These are phyloP conservation scores for Coptotermes formosanus DNA, from an alignment of 1,140 invertebrate species.

Conservation along the genomic window DNA sequence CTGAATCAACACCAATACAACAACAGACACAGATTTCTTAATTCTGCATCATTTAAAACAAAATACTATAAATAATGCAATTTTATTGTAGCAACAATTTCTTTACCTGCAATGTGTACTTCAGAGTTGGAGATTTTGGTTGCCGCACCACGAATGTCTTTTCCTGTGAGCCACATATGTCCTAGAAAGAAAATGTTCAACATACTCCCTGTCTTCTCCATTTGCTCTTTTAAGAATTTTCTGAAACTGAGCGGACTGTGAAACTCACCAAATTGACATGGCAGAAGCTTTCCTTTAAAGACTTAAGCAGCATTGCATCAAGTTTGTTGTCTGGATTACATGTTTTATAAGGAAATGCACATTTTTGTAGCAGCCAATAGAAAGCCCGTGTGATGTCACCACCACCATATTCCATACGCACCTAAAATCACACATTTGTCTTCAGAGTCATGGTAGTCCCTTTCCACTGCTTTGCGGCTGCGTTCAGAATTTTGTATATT, in stretches of 20 bases:
- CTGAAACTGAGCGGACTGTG: too few species aligned
- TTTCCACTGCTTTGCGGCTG: too few species aligned
- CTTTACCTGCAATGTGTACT: conserved; percentile 65
- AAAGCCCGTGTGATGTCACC: conserved; percentile 85
- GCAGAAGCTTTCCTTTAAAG: conserved; percentile 87
- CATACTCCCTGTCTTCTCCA: too few species aligned
- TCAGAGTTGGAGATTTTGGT: conserved; percentile 66
- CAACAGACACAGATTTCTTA: too few species aligned
- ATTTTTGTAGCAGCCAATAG: conserved; percentile 82
- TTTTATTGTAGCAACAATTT: too few species aligned
- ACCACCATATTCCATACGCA: conserved; percentile 82
- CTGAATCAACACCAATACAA: conserved; percentile 51
- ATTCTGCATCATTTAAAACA: too few species aligned
- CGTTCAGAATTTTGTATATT: too few species aligned
- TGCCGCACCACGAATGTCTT: conserved; percentile 74
- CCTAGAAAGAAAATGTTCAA: conserved; percentile 46
- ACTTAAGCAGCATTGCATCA: conserved; percentile 73
- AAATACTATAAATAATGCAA: too few species aligned
- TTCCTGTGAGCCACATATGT: conserved; percentile 80
- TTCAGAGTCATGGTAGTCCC: not conserved
- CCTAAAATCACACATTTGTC: conserved; percentile 42
- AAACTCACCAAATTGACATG: conserved; percentile 74
- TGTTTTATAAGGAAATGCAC: conserved; percentile 82
- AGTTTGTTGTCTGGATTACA: conserved; percentile 68
- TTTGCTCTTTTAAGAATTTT: too few species aligned